Evolutionary conservation across 2,113 vertebrate genomes (phyloP).

Genomic region (Scopus umbretta): DNA sequence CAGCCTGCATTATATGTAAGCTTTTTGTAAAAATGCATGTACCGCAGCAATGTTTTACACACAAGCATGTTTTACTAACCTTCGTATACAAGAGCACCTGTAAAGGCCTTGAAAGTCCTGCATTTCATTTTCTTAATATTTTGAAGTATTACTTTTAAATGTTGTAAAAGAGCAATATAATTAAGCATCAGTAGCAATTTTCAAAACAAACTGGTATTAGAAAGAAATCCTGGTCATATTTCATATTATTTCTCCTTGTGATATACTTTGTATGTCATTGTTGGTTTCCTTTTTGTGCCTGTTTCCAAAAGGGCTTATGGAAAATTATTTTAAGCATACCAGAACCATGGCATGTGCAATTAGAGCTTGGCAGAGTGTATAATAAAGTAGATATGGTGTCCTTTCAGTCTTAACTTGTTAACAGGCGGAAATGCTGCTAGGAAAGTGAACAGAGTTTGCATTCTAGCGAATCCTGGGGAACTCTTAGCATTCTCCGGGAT

Average conservation of each 20-base stretch:
- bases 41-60: not conserved
- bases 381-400: slow-evolving; percentile 13
- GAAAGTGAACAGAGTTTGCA: not conserved
- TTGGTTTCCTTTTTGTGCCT: not conserved
- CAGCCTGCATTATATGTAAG: not conserved
- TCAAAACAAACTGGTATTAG: not conserved
- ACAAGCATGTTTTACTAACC: not conserved
- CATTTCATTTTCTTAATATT: not conserved
- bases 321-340: slow-evolving; percentile 27
- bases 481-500: not conserved
- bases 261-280: not conserved
- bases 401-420: slow-evolving; percentile 30
- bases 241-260: not conserved
- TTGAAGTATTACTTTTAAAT: not conserved
- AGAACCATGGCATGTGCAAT: slow-evolving; percentile 11
- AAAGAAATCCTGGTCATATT: not conserved
- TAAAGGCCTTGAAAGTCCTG: not conserved
- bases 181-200: not conserved
- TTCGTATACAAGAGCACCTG: not conserved
- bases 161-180: not conserved
- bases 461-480: not conserved
- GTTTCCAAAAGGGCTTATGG: not conserved
- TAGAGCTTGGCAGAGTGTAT: slow-evolving; percentile 2
- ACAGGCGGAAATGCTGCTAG: not conserved
- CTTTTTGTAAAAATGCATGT: not conserved